Percentiles rank a stretch among this genome's conserved stretches.
phyloP scores from a whole-genome alignment of 2,797 vertebrate genomes.

The Periparus ater region DNA sequence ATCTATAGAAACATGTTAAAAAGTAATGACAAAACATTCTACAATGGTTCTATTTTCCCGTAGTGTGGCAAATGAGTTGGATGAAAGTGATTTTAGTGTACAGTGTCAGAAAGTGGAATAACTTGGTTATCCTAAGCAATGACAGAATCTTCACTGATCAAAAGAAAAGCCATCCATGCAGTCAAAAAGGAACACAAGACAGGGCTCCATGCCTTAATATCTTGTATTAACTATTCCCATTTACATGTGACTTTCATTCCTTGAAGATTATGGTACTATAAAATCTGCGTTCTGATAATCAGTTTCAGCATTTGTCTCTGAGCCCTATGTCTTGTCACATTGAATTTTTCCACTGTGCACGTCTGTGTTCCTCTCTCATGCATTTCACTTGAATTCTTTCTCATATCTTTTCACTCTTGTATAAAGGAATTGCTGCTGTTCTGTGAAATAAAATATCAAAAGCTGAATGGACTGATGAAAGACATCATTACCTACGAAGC shows the following conservation, averaged over 20 bases:
- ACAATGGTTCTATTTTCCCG: neutral
- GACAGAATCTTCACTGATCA: neutral
- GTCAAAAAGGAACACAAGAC: neutral
- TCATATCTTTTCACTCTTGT: neutral
- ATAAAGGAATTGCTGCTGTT: neutral
- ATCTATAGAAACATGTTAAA: neutral
- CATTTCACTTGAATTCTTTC: neutral
- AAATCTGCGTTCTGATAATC: neutral
- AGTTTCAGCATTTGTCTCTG: neutral
- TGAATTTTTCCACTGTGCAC: neutral
- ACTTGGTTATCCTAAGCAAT: neutral
- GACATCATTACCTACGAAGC: neutral
- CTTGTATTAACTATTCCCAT: neutral
- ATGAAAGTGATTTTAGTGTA: neutral
- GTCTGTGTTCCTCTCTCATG: fast-evolving
- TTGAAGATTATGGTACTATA: neutral
- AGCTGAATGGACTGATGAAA: neutral
- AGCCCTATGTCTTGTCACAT: neutral
- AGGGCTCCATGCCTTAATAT: neutral
- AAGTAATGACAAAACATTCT: neutral
- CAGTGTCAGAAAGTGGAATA: neutral
- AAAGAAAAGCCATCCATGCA: neutral
- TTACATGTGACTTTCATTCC: neutral
- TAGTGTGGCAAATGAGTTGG: neutral
- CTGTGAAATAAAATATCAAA: neutral